phyloP scores from a whole-genome alignment of 1,140 invertebrate genomes.

The Bombus haemorrhoidalis region DNA sequence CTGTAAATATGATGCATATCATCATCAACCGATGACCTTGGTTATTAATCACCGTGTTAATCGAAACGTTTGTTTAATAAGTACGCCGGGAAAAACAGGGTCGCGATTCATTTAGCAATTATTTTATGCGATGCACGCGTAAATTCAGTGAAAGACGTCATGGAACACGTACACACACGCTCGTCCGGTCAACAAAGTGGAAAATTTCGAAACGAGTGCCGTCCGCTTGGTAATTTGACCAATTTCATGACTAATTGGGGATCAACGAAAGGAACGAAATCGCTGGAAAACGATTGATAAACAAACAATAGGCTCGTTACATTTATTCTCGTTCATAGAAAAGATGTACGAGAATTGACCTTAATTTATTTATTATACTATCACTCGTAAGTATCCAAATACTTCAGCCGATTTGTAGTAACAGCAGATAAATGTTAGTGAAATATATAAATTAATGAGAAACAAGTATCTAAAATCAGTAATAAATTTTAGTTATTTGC shows the following conservation, averaged over 20 bases:
- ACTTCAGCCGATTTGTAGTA: too few relatives aligned
- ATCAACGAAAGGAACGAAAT: conserved; percentile 30
- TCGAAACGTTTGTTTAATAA: conserved; percentile 70
- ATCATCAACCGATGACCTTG: conserved; percentile 64
- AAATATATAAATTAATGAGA: neutral
- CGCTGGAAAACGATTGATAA: conserved; percentile 24
- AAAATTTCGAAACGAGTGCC: conserved; percentile 50
- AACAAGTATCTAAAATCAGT: too few relatives aligned
- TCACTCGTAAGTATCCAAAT: too few relatives aligned
- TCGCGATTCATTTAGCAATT: conserved; percentile 69
- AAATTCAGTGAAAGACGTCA: conserved; percentile 40
- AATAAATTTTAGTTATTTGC: neutral
- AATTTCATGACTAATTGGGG: conserved; percentile 54
- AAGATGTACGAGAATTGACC: neutral
- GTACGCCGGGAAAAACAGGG: conserved; percentile 64
- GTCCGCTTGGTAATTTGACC: conserved; percentile 29
- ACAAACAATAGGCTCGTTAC: neutral
- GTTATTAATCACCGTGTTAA: conserved; percentile 69
- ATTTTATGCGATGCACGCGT: conserved; percentile 62
- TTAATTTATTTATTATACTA: too few relatives aligned
- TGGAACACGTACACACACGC: conserved; percentile 11
- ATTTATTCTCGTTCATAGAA: neutral
- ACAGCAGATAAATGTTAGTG: neutral
- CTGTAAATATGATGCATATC: conserved; percentile 44
- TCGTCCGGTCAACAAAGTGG: conserved; percentile 50